Percentiles rank a stretch among this genome's conserved stretches.
Conservation (phyloP, 1,140 invertebrate species). For the Pinna nobilis region DNA sequence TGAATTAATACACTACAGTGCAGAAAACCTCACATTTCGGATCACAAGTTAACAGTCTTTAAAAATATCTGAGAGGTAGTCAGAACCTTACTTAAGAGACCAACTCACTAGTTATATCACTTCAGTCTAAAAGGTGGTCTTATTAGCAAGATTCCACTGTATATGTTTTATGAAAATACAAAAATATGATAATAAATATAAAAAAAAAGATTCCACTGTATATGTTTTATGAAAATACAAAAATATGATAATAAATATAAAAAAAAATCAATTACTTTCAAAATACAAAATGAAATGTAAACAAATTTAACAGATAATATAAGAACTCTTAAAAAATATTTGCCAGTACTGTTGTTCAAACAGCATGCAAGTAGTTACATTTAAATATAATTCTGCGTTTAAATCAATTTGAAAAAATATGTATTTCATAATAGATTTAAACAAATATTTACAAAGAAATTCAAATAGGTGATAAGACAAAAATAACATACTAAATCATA, state of each 20-base stretch:
- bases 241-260: not conserved
- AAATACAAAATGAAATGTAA: not conserved
- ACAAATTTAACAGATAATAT: not conserved
- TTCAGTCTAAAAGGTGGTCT: not conserved
- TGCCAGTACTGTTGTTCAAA: too few relatives aligned
- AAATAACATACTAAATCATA: not conserved
- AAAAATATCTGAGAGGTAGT: not conserved
- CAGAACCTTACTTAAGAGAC: not conserved
- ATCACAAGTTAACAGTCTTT: not conserved
- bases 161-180: too few relatives aligned
- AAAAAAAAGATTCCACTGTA: not conserved
- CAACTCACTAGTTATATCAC: not conserved
- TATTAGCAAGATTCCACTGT: not conserved
- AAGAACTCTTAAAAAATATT: not conserved
- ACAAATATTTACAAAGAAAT: not conserved
- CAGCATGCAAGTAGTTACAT: not conserved
- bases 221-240: not conserved
- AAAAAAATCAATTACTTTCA: not conserved
- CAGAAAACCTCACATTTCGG: not conserved
- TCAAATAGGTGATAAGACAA: not conserved
- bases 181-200: not conserved
- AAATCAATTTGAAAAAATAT: not conserved
- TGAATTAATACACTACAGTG: not conserved
- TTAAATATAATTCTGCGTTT: not conserved
- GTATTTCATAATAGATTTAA: not conserved